Evolutionary conservation across 2,888 invertebrate genomes (phyloP), one percentile per base, ranked within the genome.

Genomic region (Apantesis nais): DNA sequence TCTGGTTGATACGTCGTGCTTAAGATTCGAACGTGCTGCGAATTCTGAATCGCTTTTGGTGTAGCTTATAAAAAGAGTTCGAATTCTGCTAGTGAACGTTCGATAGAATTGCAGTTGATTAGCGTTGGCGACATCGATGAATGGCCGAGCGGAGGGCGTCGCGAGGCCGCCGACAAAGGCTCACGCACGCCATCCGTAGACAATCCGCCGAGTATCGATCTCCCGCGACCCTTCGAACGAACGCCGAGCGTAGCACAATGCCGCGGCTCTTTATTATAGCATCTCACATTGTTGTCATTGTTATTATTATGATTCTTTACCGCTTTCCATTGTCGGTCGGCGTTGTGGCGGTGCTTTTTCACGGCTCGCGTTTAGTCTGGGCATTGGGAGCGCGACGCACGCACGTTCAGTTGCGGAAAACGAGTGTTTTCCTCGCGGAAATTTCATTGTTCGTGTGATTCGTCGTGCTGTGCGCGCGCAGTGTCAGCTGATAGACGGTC

Each of bases 231-330:
- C 94, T 94, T 93, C 93, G 93, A 92, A 90, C 90, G 89, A 91
- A 86, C 93, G 92, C 90, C 93, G 93, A 90, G 92, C 92, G 93
- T 88, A 89, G 92, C 94, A 94, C 94, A 95, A 94, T 94, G 92
- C 93, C 93, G 92, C 89, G 89, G 92, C 93, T 94, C 94, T 94
- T 95, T 95, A 95, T 95, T 95, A 95, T 95, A 94, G 92, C 94
- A 95, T 95, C 95, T 94, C 94, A 95, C 94, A 95, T 95, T 95
- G 95, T 95, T 95, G 95, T 95, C 94, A 95, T 95, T 95, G 95
- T 95, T 95, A 95, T 95, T 95, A 94, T 95, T 95, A 95, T 95
- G 95, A 95, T 94, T 95, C 95, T 95, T 95, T 94, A 93, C 94
- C 94, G 95, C 95, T 95, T 95, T 95, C 94, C 94, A 95, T 95